Evolutionary conservation across 2,888 invertebrate genomes (phyloP).

Genomic region (Fragum fragum): DNA sequence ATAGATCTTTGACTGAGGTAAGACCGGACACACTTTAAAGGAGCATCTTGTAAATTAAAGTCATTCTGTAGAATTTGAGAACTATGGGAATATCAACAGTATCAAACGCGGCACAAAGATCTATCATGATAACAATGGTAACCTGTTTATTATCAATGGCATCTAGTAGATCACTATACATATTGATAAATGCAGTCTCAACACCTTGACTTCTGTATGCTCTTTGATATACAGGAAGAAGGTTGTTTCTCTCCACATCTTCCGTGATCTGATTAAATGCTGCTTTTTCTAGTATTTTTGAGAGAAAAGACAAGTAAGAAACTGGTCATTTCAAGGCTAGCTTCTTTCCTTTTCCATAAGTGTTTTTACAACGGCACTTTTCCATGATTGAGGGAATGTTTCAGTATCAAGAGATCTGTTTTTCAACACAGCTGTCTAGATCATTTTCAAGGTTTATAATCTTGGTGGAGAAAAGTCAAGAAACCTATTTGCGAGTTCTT

Average conservation of each 20-base stretch:
- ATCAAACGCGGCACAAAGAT: too few species aligned
- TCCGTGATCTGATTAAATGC: conserved; percentile 43
- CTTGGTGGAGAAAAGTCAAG: conserved; percentile 14
- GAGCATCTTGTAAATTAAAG: conserved; percentile 48
- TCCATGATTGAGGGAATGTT: too few species aligned
- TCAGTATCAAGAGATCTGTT: too few species aligned
- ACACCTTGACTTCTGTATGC: conserved; percentile 46
- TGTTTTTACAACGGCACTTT: too few species aligned
- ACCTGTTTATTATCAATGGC: conserved; percentile 25
- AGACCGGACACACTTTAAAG: too few species aligned
- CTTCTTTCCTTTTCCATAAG: too few species aligned
- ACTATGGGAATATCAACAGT: too few species aligned
- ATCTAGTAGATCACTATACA: too few species aligned
- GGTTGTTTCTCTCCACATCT: conserved; percentile 32
- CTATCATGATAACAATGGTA: too few species aligned
- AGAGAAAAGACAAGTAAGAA: conserved; percentile 23
- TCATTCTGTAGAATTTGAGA: conserved; percentile 46
- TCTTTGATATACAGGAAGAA: conserved; percentile 47
- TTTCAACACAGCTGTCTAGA: too few species aligned
- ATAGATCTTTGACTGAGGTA: too few species aligned
- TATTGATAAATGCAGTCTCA: too few species aligned
- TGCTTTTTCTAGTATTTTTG: conserved; percentile 31
- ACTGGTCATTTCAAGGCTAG: conserved; percentile 16
- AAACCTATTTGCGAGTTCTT: conserved; percentile 31
- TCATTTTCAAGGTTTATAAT: conserved; percentile 26